These are phyloP conservation scores for Limnephilus auricula DNA, from an alignment of 2,888 invertebrate species.

Conservation along the genomic window DNA sequence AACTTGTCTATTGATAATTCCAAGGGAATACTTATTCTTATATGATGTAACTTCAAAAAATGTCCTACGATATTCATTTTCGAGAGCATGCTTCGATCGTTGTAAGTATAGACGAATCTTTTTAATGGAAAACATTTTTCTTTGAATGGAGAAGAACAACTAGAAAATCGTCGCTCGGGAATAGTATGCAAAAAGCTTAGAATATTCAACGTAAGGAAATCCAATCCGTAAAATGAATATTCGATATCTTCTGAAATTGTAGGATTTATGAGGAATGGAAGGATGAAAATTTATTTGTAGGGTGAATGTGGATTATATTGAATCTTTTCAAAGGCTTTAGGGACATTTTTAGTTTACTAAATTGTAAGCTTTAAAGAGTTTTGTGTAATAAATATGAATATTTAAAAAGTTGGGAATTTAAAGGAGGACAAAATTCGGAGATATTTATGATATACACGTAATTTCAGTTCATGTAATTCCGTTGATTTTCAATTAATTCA, in stretches of 20 bases:
- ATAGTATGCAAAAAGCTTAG: background rate
- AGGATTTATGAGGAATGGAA: background rate
- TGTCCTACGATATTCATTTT: background rate
- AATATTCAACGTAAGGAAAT: conserved; percentile 16
- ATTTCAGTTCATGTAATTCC: too few relatives aligned
- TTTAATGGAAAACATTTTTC: background rate
- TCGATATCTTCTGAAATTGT: conserved; percentile 10
- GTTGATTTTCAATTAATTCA: too few relatives aligned
- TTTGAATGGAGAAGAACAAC: background rate
- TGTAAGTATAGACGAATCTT: background rate
- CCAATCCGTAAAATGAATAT: conserved; percentile 36
- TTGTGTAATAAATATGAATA: too few relatives aligned
- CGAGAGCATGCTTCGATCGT: background rate
- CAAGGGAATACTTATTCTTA: background rate
- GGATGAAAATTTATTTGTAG: background rate
- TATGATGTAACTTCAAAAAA: background rate
- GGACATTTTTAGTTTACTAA: background rate
- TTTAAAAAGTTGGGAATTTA: too few relatives aligned
- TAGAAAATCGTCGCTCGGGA: background rate
- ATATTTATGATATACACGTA: too few relatives aligned
- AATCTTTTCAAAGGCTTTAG: background rate
- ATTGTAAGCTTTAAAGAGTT: background rate
- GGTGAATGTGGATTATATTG: conserved; percentile 8
- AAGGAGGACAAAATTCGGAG: too few relatives aligned
- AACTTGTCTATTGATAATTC: background rate